A percentile compares a stretch with the other conserved stretches of the same genome.
Conservation (phyloP, 1,140 invertebrate species). For the Bombus turneri region DNA sequence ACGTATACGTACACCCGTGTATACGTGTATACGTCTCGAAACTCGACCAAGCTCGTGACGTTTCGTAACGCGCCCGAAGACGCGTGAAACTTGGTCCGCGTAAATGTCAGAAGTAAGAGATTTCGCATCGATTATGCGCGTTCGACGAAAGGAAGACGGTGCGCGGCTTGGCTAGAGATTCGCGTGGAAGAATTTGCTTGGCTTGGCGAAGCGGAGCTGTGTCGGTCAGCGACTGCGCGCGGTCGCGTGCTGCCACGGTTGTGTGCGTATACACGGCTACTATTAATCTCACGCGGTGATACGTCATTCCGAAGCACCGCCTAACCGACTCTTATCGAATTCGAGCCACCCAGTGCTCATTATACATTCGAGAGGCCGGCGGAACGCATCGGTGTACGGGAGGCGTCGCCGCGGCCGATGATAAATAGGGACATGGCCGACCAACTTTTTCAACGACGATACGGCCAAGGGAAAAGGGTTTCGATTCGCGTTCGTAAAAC, state of each 20-base stretch:
- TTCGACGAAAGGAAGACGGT: conserved; percentile 7
- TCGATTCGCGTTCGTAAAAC: not conserved
- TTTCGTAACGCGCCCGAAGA: not conserved
- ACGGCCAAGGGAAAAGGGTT: not conserved
- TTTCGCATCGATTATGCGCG: not conserved
- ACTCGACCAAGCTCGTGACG: not conserved
- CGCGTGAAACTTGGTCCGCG: not conserved
- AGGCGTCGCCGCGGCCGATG: conserved; percentile 57
- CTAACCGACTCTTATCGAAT: conserved; percentile 61
- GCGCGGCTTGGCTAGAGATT: conserved; percentile 31
- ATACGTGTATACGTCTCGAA: not conserved
- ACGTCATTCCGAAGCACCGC: conserved; percentile 53
- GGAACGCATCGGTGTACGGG: conserved; percentile 48
- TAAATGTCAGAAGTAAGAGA: conserved; percentile 13
- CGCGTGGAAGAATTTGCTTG: conserved; percentile 58
- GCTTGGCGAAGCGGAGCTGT: conserved; percentile 18
- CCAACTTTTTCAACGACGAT: conserved; percentile 11
- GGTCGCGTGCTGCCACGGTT: conserved; percentile 31
- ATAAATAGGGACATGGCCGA: conserved; percentile 46
- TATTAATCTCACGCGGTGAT: conserved; percentile 61
- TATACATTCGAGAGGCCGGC: conserved; percentile 52
- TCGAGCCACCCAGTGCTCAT: conserved; percentile 55
- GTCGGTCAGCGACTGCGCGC: conserved; percentile 34
- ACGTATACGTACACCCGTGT: not conserved
- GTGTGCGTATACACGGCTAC: conserved; percentile 36